A percentile compares a stretch with the other conserved stretches of the same genome.
These are phyloP conservation scores for Azemiops feae DNA, from an alignment of 2,113 vertebrate species.

Conservation along the genomic window DNA sequence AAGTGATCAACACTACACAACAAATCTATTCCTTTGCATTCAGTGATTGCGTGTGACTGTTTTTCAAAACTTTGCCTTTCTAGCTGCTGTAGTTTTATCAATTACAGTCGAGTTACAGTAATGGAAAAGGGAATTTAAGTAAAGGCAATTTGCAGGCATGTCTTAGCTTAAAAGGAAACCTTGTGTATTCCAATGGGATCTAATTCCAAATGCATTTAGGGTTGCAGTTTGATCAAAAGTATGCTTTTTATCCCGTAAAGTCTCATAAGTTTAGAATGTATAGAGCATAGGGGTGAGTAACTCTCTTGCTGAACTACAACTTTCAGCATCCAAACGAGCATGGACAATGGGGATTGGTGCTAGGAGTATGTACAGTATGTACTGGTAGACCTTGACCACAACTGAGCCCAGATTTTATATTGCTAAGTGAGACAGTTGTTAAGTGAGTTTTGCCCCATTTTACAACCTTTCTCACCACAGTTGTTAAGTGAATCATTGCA, in stretches of 20 bases:
- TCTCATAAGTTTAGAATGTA: not conserved
- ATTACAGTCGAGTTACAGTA: slow-evolving; percentile 44
- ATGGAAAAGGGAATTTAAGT: slow-evolving; percentile 11
- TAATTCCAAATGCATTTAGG: not conserved
- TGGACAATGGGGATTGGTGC: not conserved
- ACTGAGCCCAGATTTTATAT: too few species aligned
- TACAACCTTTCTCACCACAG: too few species aligned
- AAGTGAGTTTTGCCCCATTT: too few species aligned
- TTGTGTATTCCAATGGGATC: not conserved
- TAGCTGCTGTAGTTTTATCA: slow-evolving; percentile 48
- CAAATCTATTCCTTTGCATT: slow-evolving; percentile 54
- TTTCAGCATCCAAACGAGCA: not conserved
- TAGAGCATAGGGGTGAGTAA: not conserved
- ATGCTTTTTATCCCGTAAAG: not conserved
- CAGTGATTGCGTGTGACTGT: slow-evolving; percentile 45
- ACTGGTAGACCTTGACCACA: too few species aligned
- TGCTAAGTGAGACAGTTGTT: too few species aligned
- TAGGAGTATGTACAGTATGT: not conserved
- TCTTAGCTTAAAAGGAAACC: not conserved
- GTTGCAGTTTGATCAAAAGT: not conserved
- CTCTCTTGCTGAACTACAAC: not conserved
- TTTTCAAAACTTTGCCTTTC: slow-evolving; percentile 45
- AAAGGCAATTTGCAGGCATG: not conserved
- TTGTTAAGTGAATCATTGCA: too few species aligned
- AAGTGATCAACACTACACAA: slow-evolving; percentile 38